A percentile compares a stretch with the other conserved stretches of the same genome.
Evolutionary conservation across 2,888 invertebrate genomes (phyloP).

Genomic region (Spodoptera exigua): DNA sequence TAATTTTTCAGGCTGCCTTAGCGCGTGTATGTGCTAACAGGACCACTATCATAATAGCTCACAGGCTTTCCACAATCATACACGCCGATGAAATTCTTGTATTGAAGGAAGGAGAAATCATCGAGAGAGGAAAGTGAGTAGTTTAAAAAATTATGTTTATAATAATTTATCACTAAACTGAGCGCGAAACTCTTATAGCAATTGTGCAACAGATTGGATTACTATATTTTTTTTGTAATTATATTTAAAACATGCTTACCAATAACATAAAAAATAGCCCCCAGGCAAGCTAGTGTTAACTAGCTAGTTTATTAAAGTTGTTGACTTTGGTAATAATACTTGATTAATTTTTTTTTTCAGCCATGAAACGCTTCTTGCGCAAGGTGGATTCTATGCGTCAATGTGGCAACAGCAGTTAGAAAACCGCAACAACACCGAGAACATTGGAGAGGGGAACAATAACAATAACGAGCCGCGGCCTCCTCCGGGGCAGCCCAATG

Average conservation of each 20-base stretch:
- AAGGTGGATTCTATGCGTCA: conserved; percentile 93
- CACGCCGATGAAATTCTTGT: conserved; percentile 98
- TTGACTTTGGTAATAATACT: too few species aligned
- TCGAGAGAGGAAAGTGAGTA: conserved; percentile 94
- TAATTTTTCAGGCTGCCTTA: conserved; percentile 90
- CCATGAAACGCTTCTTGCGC: conserved; percentile 92
- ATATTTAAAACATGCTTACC: too few species aligned
- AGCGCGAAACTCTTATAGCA: too few species aligned
- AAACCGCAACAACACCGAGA: conserved; percentile 72
- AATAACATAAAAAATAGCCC: too few species aligned
- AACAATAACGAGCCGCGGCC: conserved; percentile 50
- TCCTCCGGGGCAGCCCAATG: conserved; percentile 44
- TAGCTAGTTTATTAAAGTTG: too few species aligned
- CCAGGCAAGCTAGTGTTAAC: too few species aligned
- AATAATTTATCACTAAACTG: too few species aligned
- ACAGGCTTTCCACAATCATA: conserved; percentile 97
- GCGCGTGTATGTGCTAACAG: conserved; percentile 94
- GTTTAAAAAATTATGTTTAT: too few species aligned
- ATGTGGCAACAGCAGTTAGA: conserved; percentile 98
- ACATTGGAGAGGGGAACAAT: conserved; percentile 56
- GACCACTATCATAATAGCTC: conserved; percentile 98
- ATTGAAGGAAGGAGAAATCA: conserved; percentile 96
- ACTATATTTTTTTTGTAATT: too few species aligned
- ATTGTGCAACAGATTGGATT: too few species aligned
- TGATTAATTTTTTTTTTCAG: conserved; percentile 81